A percentile compares a stretch with the other conserved stretches of the same genome.
Evolutionary conservation across 2,113 vertebrate species (phyloP).

Genomic region (Verasper variegatus): DNA sequence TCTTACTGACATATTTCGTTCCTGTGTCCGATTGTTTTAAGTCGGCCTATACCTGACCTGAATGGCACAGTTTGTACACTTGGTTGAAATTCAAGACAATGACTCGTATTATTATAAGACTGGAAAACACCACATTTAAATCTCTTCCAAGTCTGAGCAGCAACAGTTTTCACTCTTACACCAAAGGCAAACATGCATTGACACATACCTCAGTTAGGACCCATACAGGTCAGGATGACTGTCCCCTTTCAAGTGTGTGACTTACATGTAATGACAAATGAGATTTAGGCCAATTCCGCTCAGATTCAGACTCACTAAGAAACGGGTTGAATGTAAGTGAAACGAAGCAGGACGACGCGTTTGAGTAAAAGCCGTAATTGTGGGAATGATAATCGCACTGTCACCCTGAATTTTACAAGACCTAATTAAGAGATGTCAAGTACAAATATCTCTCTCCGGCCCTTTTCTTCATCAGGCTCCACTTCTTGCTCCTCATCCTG

Average conservation of each 20-base stretch:
- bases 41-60: neutral
- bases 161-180: constrained; percentile 20
- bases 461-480: constrained; percentile 7
- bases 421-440: neutral
- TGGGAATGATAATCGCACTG: neutral
- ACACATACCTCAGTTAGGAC: neutral
- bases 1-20: neutral
- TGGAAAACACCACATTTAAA: constrained; percentile 10
- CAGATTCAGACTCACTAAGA: neutral
- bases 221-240: constrained; percentile 18
- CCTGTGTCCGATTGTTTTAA: neutral
- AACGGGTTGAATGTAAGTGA: neutral
- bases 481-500: neutral
- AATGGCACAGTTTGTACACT: neutral
- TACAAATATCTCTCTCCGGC: neutral
- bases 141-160: constrained; percentile 27
- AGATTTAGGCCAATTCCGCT: neutral
- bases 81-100: constrained; percentile 5
- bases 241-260: constrained; percentile 37
- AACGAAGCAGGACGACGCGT: neutral
- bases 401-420: neutral
- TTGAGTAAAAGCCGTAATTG: neutral
- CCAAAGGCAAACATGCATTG: neutral
- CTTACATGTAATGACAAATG: constrained; percentile 7
- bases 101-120: neutral